Evolutionary conservation across 2,888 invertebrate genomes (phyloP), one percentile per base, ranked within the genome.

Genomic region (Ichneumoninae sp.): DNA sequence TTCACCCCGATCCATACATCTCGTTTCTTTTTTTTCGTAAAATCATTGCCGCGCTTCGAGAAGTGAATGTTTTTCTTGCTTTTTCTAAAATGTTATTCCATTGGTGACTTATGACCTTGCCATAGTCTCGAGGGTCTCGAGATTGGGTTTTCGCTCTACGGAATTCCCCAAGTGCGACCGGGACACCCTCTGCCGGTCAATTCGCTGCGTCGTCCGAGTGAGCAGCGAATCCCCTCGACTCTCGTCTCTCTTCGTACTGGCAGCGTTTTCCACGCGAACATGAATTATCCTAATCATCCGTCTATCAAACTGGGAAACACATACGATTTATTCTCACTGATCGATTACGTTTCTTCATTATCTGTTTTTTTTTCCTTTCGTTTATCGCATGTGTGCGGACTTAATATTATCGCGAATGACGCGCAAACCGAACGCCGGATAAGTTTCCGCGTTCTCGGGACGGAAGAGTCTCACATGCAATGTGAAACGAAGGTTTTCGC

Each of bases 51-150:
- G 1, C 40, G 10, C 8, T 40, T 40, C 40, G 10, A 8, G 8
- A 40, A 40, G 40, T 10, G 10, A 2, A 40, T 40, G 40, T 40
- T 40, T 1, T 10, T 8, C 8, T 40, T 30, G 30, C 40, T 1
- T 40, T 1, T 10, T 2, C 40, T 10, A 5, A 40, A 40, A 40
- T 40, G 0, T 40, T 40, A 40, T 40, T 40, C 40, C 40, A 40
- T 40, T 2, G 33, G 33, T 33, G 33, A 0, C 5, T 33, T 88
- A 87, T 86, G 85, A 81, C 75, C 50, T 30, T 57, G 78, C 85
- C 88, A 89, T 90, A 40, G 2, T 90, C 87, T 87, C 81, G 78
- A 88, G 85, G 10, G 2, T 90, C 86, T 87, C 81, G 78, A 88
- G 85, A 68, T 76, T 77, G 76, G 79, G 2, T 40, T 87, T 85